Evolutionary conservation across 2,113 vertebrate genomes (phyloP), one percentile per base, ranked within the genome.

Genomic region (Ramphastos sulfuratus): DNA sequence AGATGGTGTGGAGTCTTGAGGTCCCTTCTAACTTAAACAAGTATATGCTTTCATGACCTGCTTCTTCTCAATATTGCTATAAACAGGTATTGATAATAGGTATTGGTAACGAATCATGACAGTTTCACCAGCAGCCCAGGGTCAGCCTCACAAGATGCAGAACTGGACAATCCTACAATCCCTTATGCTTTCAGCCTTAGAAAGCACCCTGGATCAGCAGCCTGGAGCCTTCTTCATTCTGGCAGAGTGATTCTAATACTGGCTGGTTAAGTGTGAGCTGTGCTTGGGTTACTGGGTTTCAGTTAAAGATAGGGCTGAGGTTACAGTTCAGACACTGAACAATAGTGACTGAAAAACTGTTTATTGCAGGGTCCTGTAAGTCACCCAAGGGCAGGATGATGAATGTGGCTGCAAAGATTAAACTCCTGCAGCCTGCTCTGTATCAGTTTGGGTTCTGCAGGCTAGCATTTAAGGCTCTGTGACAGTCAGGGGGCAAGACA

Each of bases 271-370:
- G 58, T 9, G 27, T 15, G 37, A 85, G 50, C 59, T 72, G 10
- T 67, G 20, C 37, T 59, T 75, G 25, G 6, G 15, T 42, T 37
- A 35, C 66, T 44, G 37, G 5, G 8, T 63, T 87, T 67, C 56
- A 67, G 0, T 15, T 67, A 59, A 54, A 60, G 31, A 46, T 2
- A 46, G 39, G 19, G 39, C 14, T 81, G 74, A 74, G 30, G 25
- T 74, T 48, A 70, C 35, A 90, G 28, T 20, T 89, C 66, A 89
- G 30, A 44, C 39, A 59, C 3, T 19, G n/a, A 12, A 82, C 48
- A 73, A 27, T 1, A 1, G 48, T n/a, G 71, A 86, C 20, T 0
- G 0, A 14, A 84, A 46, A 84, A 66, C 37, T 83, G 9, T 15
- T 85, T 88, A 59, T 79, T 46, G 23, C 10, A 5, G 52, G 39